Evolutionary conservation across 2,797 vertebrate species (phyloP).

Genomic region (Bradypodion pumilum): DNA sequence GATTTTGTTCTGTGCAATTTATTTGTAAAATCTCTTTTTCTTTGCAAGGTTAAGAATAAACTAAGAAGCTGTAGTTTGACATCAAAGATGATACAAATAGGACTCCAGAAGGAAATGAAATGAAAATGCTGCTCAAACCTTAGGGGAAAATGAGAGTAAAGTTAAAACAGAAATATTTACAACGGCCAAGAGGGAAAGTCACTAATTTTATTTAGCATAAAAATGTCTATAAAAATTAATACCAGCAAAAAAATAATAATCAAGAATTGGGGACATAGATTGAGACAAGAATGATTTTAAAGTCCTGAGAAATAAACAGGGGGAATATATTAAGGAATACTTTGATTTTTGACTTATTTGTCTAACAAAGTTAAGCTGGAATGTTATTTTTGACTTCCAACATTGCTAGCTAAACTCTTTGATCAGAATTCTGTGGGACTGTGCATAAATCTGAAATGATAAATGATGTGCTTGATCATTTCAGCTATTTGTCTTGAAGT

Average conservation of each 20-base stretch:
- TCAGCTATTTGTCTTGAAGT: too few species aligned
- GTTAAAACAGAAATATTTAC: slow-evolving; percentile 51
- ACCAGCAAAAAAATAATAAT: slow-evolving; percentile 18
- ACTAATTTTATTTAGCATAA: slow-evolving; percentile 39
- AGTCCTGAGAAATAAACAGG: neutral
- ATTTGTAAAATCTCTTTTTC: slow-evolving; percentile 42
- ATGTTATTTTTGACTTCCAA: neutral
- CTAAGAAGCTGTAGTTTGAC: slow-evolving; percentile 34
- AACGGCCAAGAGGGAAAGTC: slow-evolving; percentile 47
- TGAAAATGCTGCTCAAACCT: slow-evolving; percentile 44
- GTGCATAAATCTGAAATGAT: too few species aligned
- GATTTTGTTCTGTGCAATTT: slow-evolving; percentile 41
- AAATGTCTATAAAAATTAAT: slow-evolving; percentile 34
- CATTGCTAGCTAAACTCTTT: neutral
- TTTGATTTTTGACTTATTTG: neutral
- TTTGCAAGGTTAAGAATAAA: slow-evolving; percentile 53
- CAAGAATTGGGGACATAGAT: slow-evolving; percentile 12
- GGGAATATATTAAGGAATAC: slow-evolving; percentile 13
- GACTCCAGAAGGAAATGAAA: slow-evolving; percentile 15
- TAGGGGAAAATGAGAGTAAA: slow-evolving; percentile 16
- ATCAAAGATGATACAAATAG: slow-evolving; percentile 59
- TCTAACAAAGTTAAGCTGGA: neutral
- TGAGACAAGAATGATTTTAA: neutral
- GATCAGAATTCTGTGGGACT: too few species aligned
- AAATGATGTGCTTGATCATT: too few species aligned